Conservation (phyloP, 2,888 invertebrate genomes). For the Andrena marginata region DNA sequence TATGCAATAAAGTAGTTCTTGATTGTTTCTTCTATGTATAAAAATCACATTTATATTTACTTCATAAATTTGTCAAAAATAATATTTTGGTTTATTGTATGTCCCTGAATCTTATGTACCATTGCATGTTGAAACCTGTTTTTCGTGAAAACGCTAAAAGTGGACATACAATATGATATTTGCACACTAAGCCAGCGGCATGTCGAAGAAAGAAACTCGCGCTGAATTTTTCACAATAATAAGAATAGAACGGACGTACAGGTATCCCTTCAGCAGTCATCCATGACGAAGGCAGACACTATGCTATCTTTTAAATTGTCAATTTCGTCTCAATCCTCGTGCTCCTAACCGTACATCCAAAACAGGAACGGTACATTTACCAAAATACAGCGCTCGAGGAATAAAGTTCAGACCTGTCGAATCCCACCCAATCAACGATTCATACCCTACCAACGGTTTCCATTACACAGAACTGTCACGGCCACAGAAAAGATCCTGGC, state of each 20-base stretch:
- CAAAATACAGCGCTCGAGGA: not conserved
- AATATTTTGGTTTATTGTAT: too few relatives aligned
- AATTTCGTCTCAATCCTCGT: not conserved
- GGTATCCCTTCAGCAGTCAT: not conserved
- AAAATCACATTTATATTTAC: too few relatives aligned
- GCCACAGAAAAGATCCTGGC: not conserved
- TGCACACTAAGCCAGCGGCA: too few relatives aligned
- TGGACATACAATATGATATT: too few relatives aligned
- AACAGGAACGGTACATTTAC: not conserved
- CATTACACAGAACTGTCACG: not conserved
- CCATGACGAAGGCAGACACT: constrained; percentile 7
- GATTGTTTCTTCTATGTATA: too few relatives aligned
- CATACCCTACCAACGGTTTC: not conserved
- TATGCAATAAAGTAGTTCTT: too few relatives aligned
- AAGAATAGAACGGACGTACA: not conserved
- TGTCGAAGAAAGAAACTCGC: not conserved
- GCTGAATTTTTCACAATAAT: not conserved
- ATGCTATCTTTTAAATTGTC: constrained; percentile 7
- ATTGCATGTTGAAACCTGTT: too few relatives aligned
- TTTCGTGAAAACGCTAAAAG: too few relatives aligned
- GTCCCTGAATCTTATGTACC: too few relatives aligned
- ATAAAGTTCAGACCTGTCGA: not conserved
- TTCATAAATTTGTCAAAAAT: too few relatives aligned
- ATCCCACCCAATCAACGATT: not conserved
- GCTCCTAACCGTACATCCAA: not conserved